A percentile compares a stretch with the other conserved stretches of the same genome.
phyloP scores from a whole-genome alignment of 2,113 vertebrate species.

The Girardinichthys multiradiatus region DNA sequence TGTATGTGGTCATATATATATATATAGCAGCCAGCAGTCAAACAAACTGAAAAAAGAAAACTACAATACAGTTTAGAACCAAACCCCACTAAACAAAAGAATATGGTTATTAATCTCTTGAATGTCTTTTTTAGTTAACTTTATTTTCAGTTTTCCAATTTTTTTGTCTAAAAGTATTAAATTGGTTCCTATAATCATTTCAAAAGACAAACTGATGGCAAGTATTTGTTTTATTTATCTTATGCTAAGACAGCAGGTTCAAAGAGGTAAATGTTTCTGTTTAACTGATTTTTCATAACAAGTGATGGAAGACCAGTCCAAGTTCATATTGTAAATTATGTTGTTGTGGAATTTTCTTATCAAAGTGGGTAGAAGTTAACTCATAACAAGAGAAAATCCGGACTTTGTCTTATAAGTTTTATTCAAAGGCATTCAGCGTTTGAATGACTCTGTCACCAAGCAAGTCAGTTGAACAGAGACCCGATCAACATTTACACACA shows the following conservation, averaged over 20 bases:
- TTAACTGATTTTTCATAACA: conserved; percentile 60
- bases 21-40: no score
- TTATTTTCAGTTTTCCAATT: neutral
- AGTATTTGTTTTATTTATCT: neutral
- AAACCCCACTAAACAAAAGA: neutral
- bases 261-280: conserved; percentile 49
- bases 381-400: no score
- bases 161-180: no score
- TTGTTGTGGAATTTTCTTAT: no score
- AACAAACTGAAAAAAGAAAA: neutral
- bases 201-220: neutral
- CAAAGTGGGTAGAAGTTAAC: no score
- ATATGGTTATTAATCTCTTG: neutral
- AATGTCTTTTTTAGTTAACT: neutral
- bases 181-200: neutral
- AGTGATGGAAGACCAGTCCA: conserved; percentile 49
- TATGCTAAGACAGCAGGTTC: neutral
- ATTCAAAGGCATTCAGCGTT: no score
- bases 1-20: no score
- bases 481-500: no score
- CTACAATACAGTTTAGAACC: neutral
- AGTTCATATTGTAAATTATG: conserved; percentile 31
- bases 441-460: no score
- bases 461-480: no score
- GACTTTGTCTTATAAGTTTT: no score